Evolutionary conservation across 2,888 invertebrate genomes (phyloP), one percentile per base, ranked within the genome.

Genomic region (Dorcus hopei): DNA sequence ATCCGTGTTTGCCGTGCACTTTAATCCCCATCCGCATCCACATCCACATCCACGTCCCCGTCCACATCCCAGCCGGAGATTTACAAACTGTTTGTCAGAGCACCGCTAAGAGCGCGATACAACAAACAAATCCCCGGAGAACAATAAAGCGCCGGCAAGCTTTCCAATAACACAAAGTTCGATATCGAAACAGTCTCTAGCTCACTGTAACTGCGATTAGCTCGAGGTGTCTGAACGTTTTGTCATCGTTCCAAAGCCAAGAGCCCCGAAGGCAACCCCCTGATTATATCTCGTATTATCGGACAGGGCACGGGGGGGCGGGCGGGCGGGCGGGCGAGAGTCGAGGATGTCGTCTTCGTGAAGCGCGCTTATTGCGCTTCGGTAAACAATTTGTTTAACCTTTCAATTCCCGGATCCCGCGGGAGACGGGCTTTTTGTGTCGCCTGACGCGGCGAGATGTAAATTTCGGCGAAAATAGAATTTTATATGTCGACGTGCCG

Each of bases 61-160:
- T 26, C 26, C 26, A 5, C 26, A 26, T 33, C 38, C 16, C 38
- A n/a, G 16, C 23, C 19, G 39, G 16, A 39, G 38, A 50, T 50
- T 50, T 50, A 50, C 50, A 39, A 50, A 50, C 40, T 19, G 38
- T 26, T 14, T 39, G 50, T 19, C 39, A 39, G 38, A 33, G 14
- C 39, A 19, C n/a, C 33, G 39, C 40, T 38, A 50, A 50, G 39
- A 39, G 48, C 19, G 49, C 39, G 38, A 45, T 49, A 54, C 54
- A 49, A 54, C 41, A 54, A 49, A 54, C 40, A 49, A 54, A 41
- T 5, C 48, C 49, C 39, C 49, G 14, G 49, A 49, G 54, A 49
- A 40, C 49, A 48, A 54, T 54, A 54, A 54, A 49, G 49, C 54
- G 38, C 33, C 9, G 26, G 23, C 11, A 42, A 49, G 49, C 38